Evolutionary conservation across 2,797 vertebrate species (phyloP), one percentile per base, ranked within the genome.

Genomic region (Thaleichthys pacificus): DNA sequence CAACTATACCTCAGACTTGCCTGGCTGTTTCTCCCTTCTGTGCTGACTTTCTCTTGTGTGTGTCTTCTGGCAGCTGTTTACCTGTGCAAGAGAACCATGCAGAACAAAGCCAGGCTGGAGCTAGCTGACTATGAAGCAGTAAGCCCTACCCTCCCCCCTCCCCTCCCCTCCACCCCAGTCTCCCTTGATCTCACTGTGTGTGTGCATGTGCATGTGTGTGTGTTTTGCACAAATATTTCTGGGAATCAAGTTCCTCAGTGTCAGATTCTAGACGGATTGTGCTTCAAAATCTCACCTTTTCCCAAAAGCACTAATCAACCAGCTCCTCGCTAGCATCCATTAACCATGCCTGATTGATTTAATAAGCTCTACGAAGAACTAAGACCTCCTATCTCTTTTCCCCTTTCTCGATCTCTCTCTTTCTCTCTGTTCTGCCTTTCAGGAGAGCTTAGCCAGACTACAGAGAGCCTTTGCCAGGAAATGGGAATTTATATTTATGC

Each of bases 401-500:
- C 19, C 24, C 28, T 30, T 58, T 58, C 57, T 58, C 21, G 6
- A 6, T 51, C 19, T 3, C 28, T 2, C 14, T 49, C 47, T 22
- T 32, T 19, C 19, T 12, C 61, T 62, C 14, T 9, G 9, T 22
- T 76, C 57, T 76, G 86, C 78, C 0, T 89, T 92, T 49, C 90
- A 96, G 95, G 95, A 96, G 79, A 95, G 94, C 84, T 89, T 96
- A 89, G 95, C 95, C 72, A 91, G 95, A 77, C 89, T 96, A 81
- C 95, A 96, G 86, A 85, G 95, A 87, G 93, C 95, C 1, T 96
- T 95, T 84, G 95, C 94, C 76, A 89, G 95, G 70, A 96, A 96
- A 78, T 96, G 95, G 95, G 95, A 96, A 79, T 96, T 96, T 89
- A 95, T 96, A 86, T 96, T 96, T 80, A 96, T 96, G 95, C 95